Evolutionary conservation across 2,888 invertebrate species (phyloP).

Genomic region (Conops quadrifasciatus): DNA sequence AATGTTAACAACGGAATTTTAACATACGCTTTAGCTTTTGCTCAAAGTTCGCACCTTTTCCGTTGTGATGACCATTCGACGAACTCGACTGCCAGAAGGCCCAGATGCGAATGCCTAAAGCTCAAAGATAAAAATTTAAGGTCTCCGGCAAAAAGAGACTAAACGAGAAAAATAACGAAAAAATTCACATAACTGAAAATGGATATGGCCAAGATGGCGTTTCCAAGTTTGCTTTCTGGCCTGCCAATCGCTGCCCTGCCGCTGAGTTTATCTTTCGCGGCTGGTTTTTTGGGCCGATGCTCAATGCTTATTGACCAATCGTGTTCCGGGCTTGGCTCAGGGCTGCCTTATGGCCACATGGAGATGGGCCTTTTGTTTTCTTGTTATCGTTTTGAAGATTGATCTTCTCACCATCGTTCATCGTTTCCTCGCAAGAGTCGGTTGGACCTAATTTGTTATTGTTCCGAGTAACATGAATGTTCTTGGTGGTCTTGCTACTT

Average conservation of each 20-base stretch:
- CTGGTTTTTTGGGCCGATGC: not conserved
- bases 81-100: not conserved
- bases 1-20: not conserved
- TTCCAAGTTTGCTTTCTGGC: not conserved
- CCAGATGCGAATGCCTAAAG: not conserved
- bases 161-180: not conserved
- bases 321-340: not conserved
- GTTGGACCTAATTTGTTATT: too few species aligned
- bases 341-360: constrained; percentile 10
- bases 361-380: not conserved
- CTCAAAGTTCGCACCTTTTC: too few species aligned
- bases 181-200: not conserved
- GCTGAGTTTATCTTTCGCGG: not conserved
- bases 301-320: constrained; percentile 16
- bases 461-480: too few species aligned
- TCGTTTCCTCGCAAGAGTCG: not conserved
- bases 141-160: not conserved
- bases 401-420: not conserved
- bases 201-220: constrained; percentile 4
- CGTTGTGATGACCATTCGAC: too few species aligned
- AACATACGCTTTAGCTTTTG: not conserved
- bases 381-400: not conserved
- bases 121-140: not conserved
- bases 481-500: too few species aligned
- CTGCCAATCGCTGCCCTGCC: not conserved